Percentiles rank a stretch among this genome's conserved stretches.
These are phyloP conservation scores for Holacanthus passer DNA, from an alignment of 2,113 vertebrate genomes.

Conservation along the genomic window DNA sequence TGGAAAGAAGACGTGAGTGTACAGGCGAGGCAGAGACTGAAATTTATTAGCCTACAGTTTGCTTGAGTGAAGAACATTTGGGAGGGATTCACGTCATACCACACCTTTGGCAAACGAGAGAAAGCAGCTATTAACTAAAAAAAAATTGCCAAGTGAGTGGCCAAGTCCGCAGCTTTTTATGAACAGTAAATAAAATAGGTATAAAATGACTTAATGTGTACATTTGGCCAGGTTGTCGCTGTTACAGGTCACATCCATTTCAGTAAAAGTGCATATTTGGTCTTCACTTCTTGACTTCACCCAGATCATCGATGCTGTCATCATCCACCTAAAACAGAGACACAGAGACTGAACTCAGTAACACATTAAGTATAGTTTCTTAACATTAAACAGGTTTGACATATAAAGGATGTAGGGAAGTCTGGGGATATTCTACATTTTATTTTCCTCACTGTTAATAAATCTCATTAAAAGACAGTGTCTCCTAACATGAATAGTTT, in stretches of 20 bases:
- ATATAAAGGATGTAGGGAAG: too few species aligned
- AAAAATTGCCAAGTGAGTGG: conserved; percentile 83
- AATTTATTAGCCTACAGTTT: conserved; percentile 93
- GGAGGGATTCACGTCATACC: conserved; percentile 85
- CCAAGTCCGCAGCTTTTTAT: conserved; percentile 87
- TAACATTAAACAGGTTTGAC: background rate
- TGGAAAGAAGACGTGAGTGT: conserved; percentile 28
- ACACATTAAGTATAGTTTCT: background rate
- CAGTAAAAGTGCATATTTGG: conserved; percentile 89
- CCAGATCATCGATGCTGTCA: conserved; percentile 98
- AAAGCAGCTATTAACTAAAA: conserved; percentile 91
- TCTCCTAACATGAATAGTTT: background rate
- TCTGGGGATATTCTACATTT: too few species aligned
- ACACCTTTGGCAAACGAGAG: conserved; percentile 93
- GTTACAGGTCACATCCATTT: conserved; percentile 86
- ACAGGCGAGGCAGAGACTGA: conserved; percentile 80
- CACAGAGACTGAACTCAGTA: background rate
- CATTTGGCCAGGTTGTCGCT: conserved; percentile 88
- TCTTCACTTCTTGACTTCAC: conserved; percentile 98
- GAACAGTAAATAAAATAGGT: conserved; percentile 89
- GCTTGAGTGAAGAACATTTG: conserved; percentile 86
- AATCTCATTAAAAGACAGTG: background rate
- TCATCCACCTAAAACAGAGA: conserved; percentile 91
- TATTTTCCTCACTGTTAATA: background rate
- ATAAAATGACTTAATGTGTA: conserved; percentile 88